phyloP scores from a whole-genome alignment of 2,113 vertebrate genomes.

The Microcebus murinus region DNA sequence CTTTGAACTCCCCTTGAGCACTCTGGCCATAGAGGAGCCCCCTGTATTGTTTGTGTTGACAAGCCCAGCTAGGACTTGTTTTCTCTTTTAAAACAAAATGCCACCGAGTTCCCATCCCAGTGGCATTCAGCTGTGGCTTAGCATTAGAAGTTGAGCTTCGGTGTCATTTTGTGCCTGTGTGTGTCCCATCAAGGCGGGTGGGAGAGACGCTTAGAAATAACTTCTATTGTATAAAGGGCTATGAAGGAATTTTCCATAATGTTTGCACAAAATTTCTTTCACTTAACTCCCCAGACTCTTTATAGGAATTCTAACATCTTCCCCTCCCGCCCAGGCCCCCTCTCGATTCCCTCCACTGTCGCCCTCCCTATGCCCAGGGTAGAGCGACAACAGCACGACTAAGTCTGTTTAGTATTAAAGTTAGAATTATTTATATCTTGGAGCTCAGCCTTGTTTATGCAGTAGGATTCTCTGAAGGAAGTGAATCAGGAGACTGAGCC shows the following conservation, averaged over 20 bases:
- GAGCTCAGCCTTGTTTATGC: slow-evolving; percentile 55
- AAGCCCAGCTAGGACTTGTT: not conserved
- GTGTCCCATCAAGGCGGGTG: slow-evolving; percentile 62
- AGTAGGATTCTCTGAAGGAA: slow-evolving; percentile 58
- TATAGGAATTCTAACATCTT: slow-evolving; percentile 31
- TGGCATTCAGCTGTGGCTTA: not conserved
- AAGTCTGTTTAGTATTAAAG: slow-evolving; percentile 69
- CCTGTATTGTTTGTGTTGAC: not conserved
- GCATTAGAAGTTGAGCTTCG: slow-evolving; percentile 14
- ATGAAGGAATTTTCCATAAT: slow-evolving; percentile 57
- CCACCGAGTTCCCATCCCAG: not conserved
- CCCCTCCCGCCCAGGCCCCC: not conserved
- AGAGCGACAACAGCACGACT: not conserved
- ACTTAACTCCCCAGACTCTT: slow-evolving; percentile 29
- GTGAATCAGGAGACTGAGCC: slow-evolving; percentile 45
- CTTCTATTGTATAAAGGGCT: slow-evolving; percentile 49
- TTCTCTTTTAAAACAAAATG: not conserved
- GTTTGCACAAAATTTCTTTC: slow-evolving; percentile 50
- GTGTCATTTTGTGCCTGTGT: slow-evolving; percentile 51
- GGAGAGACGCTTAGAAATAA: slow-evolving; percentile 57
- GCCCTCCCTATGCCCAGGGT: not conserved
- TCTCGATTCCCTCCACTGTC: not conserved
- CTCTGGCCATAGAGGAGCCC: not conserved
- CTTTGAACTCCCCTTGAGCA: not conserved
- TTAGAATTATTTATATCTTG: slow-evolving; percentile 71